Conservation (phyloP, 2,888 invertebrate genomes). For the Abscondita cerata region DNA sequence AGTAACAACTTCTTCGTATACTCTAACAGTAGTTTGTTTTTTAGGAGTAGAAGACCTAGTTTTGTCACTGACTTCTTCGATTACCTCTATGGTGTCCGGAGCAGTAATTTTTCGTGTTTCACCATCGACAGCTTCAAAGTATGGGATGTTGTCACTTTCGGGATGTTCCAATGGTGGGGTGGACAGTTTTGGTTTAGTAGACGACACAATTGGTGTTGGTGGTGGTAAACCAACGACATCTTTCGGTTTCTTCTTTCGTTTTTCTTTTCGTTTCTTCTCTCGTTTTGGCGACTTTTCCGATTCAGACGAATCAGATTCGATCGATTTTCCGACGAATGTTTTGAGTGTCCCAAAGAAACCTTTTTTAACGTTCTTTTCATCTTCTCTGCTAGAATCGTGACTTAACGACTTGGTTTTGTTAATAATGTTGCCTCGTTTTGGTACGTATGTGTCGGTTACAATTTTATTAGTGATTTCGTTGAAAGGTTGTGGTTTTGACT, state of each 20-base stretch:
- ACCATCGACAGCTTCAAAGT: conserved; percentile 44
- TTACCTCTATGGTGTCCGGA: conserved; percentile 17
- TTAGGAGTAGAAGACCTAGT: conserved; percentile 25
- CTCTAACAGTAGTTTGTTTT: conserved; percentile 43
- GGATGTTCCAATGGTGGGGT: conserved; percentile 45
- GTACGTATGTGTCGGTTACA: conserved; percentile 23
- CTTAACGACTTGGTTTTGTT: conserved; percentile 34
- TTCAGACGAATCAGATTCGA: conserved; percentile 56
- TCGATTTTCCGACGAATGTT: conserved; percentile 55
- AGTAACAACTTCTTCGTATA: conserved; percentile 52
- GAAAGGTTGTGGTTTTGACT: conserved; percentile 54
- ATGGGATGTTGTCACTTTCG: conserved; percentile 53
- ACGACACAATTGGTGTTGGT: conserved; percentile 43
- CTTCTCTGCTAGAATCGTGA: conserved; percentile 44
- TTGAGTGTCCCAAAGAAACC: conserved; percentile 57
- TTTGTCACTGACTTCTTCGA: conserved; percentile 5
- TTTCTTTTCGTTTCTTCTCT: conserved; percentile 48
- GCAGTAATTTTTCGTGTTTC: conserved; percentile 11
- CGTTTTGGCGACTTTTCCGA: conserved; percentile 55
- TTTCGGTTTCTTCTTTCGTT: conserved; percentile 40
- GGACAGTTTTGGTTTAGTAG: conserved; percentile 52
- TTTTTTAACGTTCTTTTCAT: conserved; percentile 53
- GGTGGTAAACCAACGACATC: conserved; percentile 39
- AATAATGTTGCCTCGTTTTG: conserved; percentile 30
- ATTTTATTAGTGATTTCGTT: conserved; percentile 34